Evolutionary conservation across 1,140 invertebrate species (phyloP), one percentile per base, ranked within the genome.

Genomic region (Ips nitidus): DNA sequence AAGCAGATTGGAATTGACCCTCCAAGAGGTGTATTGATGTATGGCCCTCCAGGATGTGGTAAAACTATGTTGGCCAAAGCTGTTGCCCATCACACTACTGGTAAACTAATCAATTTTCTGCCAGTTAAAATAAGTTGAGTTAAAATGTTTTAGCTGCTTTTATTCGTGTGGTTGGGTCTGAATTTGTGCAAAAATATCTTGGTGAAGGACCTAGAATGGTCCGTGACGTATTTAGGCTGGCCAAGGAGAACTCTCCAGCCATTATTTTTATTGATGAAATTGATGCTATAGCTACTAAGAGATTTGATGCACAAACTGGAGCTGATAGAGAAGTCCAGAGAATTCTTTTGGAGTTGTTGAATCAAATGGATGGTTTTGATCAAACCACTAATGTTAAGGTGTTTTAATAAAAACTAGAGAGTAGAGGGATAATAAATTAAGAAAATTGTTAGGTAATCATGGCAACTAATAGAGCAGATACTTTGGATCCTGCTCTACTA

Each of bases 351-450:
- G 98, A 99, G 79, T 84, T 99, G 6, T 84, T 99, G 0, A 99
- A 99, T 85, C 98, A 99, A 84, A 99, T 99, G 98, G 98, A 99
- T 84, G 98, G 98, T 60, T 99, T 99, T 83, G 98, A 99, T 86
- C 97, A 99, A 83, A 98, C 96, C 2, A 98, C 98, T 36, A 99
- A 99, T 86, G 98, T 99, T 22, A 99, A 99, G 86, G 92, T 93
- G 45, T 47, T 5, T 47, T 47, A 47, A 47, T 5, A 47, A 47
- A 47, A 47, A 47, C 45, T 47, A 47, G 45, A 47, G 45, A 47
- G 45, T 5, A 47, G 45, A 5, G 53, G 0, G n/a, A 53, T 36
- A 36, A 36, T 53, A 59, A 59, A 41, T 59, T 40, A 55, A 55
- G 8, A 6, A 8, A 5, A 2, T 59, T 81, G 82, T 64, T 76